Base-by-base conservation (phyloP, 2,113 vertebrate genomes). In the Megaceryle maxima region DNA sequence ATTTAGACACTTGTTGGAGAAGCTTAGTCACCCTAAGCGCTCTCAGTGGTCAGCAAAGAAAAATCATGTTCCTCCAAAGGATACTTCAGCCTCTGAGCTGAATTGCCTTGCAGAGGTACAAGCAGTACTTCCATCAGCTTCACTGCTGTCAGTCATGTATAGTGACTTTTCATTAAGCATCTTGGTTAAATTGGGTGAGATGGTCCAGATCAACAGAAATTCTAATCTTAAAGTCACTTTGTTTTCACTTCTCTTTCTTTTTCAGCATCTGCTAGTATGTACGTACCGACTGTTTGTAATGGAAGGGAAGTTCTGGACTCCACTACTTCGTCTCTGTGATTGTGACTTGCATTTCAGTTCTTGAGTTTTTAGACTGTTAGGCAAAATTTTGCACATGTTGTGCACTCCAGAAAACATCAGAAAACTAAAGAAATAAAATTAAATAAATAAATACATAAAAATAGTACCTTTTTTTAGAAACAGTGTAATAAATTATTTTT, bases 221-320 rank as follows among this genome's bases (percentile, higher is more conserved):
- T 70, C 20, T 48, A 60, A 72, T 31, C n/a, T 35, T 68, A 46
- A 83, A 76, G 5, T 13, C 43, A 26, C 62, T 11, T 96, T 41
- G 97, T 75, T 33, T 90, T 63, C 37, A 35, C 70, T 21, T 81
- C 66, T 76, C 93, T 90, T 88, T 98, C 78, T 97, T 93, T 98
- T 98, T 18, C 97, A 99, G 99, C 99, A 75, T 99, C 99, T 26
- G 99, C 99, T 77, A 99, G 99, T 20, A 98, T 98, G 48, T 99
- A 98, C 1, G 99, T 99, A 51, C 99, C 99, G 0, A 99, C 99
- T 0, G 99, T 99, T 95, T 99, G 99, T 98, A 99, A 99, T 1
- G 99, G 99, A 94, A 98, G 99, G 95, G 99, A 99, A 98, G 99
- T 99, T n/a, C 98, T 99, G 29, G 99, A 99, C 98, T 99, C 99